Percentiles rank a stretch among this genome's conserved stretches.
These are phyloP conservation scores for Liparis tanakae DNA, from an alignment of 2,797 vertebrate species.

Conservation along the genomic window DNA sequence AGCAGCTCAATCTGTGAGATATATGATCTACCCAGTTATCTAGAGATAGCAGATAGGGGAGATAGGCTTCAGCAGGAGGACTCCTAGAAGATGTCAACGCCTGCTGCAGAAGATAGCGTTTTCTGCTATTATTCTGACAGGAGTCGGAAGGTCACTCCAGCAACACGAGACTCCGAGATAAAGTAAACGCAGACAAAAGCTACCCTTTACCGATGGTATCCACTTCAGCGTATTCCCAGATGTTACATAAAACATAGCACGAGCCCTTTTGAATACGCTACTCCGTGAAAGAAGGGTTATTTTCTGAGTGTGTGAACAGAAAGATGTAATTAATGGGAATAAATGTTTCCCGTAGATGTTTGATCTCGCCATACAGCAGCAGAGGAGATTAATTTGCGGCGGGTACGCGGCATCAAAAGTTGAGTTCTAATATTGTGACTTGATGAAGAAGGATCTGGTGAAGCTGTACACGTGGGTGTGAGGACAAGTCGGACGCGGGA, in stretches of 20 bases:
- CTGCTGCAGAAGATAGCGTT: slow-evolving; percentile 7
- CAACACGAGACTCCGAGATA: slow-evolving; percentile 27
- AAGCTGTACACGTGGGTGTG: slow-evolving; percentile 45
- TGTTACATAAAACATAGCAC: slow-evolving; percentile 39
- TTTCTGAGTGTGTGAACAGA: slow-evolving; percentile 61
- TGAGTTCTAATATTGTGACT: slow-evolving; percentile 61
- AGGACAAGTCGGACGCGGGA: slow-evolving; percentile 49
- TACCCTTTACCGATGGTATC: slow-evolving; percentile 23
- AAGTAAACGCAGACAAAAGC: slow-evolving; percentile 21
- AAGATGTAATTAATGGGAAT: slow-evolving; percentile 64
- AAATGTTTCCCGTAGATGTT: slow-evolving; percentile 61
- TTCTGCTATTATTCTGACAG: slow-evolving; percentile 21
- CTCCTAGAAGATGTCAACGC: not conserved
- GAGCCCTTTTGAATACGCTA: slow-evolving; percentile 20
- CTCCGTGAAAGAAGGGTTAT: slow-evolving; percentile 25
- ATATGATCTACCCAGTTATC: slow-evolving; percentile 13
- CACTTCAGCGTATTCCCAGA: slow-evolving; percentile 11
- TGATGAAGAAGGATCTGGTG: slow-evolving; percentile 65
- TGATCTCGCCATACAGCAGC: slow-evolving; percentile 48
- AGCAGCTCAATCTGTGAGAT: slow-evolving; percentile 9
- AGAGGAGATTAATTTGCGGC: slow-evolving; percentile 56
- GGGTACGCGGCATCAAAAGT: slow-evolving; percentile 48
- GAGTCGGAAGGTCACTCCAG: slow-evolving; percentile 38
- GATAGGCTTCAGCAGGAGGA: slow-evolving; percentile 10
- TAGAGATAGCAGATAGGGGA: not conserved